A percentile compares a stretch with the other conserved stretches of the same genome.
phyloP scores from a whole-genome alignment of 1,140 invertebrate species.

The Dreissena rostriformis region DNA sequence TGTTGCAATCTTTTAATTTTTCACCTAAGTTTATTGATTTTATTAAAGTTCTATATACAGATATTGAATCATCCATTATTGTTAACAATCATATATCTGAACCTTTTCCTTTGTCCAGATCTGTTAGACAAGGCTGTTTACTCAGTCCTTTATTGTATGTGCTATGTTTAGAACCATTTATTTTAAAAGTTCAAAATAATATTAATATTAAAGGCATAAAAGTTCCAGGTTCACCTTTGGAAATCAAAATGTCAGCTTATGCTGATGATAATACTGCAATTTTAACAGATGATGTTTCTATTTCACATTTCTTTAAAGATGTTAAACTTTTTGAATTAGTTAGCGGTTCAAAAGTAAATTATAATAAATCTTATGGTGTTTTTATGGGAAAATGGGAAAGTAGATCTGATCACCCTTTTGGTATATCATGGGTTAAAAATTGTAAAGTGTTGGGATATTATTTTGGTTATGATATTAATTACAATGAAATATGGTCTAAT shows the following conservation, averaged over 20 bases:
- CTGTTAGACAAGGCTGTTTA: constrained; percentile 80
- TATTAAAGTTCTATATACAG: constrained; percentile 60
- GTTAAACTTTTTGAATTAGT: constrained; percentile 47
- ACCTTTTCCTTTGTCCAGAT: constrained; percentile 67
- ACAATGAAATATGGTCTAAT: constrained; percentile 57
- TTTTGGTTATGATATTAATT: constrained; percentile 48
- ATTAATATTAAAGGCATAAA: constrained; percentile 57
- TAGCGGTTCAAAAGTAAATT: constrained; percentile 60
- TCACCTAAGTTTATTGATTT: constrained; percentile 56
- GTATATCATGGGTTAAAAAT: constrained; percentile 60
- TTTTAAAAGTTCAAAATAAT: constrained; percentile 53
- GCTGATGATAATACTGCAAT: constrained; percentile 63
- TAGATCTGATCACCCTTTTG: constrained; percentile 59
- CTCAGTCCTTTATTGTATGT: constrained; percentile 80
- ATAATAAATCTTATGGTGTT: constrained; percentile 55
- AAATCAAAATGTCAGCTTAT: constrained; percentile 56
- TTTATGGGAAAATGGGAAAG: constrained; percentile 60
- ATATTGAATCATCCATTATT: constrained; percentile 57
- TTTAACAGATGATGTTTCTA: constrained; percentile 34
- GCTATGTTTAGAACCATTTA: constrained; percentile 76
- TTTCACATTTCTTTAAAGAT: constrained; percentile 41
- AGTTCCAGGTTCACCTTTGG: constrained; percentile 47
- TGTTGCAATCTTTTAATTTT: constrained; percentile 57
- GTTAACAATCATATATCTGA: constrained; percentile 66
- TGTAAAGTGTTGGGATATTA: constrained; percentile 56